A percentile compares a stretch with the other conserved stretches of the same genome.
phyloP scores from a whole-genome alignment of 2,888 invertebrate species.

The Euplexia lucipara region DNA sequence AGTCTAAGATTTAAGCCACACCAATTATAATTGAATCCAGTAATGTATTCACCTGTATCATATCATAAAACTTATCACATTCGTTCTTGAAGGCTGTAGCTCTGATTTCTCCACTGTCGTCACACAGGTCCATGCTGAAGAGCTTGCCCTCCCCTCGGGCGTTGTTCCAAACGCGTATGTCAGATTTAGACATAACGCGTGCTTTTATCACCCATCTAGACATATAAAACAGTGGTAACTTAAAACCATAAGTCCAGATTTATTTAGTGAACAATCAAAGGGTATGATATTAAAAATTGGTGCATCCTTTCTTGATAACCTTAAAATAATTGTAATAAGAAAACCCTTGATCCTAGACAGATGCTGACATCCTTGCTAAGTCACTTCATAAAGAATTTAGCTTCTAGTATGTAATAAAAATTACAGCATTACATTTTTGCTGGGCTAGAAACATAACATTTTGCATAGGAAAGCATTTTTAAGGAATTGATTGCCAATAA shows the following conservation, averaged over 20 bases:
- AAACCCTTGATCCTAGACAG: too few species aligned
- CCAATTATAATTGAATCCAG: not conserved
- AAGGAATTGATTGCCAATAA: too few species aligned
- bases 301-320: too few species aligned
- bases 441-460: too few species aligned
- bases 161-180: conserved; percentile 97
- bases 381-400: too few species aligned
- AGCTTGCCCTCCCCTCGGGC: conserved; percentile 98
- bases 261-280: too few species aligned
- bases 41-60: conserved; percentile 93
- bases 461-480: too few species aligned
- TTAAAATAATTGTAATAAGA: too few species aligned
- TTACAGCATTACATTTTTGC: too few species aligned
- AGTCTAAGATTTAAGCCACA: not conserved
- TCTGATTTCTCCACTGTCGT: conserved; percentile 98
- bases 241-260: not conserved
- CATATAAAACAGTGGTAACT: not conserved
- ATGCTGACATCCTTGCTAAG: too few species aligned
- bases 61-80: conserved; percentile 97
- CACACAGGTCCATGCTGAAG: conserved; percentile 97
- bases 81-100: conserved; percentile 97
- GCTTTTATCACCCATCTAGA: conserved; percentile 97
- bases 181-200: conserved; percentile 95
- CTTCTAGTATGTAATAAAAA: too few species aligned
- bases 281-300: too few species aligned